Percentiles rank a stretch among this genome's conserved stretches.
These are phyloP conservation scores for Brachyistius frenatus DNA, from an alignment of 2,113 vertebrate species.

Conservation along the genomic window DNA sequence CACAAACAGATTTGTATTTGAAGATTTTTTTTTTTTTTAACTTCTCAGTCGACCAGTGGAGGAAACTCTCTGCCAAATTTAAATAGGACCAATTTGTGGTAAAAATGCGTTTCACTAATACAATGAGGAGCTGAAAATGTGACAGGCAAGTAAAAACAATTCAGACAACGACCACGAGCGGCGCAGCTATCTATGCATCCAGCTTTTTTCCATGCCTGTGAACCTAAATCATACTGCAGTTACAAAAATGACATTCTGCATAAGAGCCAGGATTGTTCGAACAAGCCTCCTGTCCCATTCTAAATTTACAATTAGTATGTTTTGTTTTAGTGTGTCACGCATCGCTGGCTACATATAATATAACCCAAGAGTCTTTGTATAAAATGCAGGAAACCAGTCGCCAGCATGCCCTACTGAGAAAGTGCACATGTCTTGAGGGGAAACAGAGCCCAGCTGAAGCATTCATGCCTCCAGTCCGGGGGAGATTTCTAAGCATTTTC, in stretches of 20 bases:
- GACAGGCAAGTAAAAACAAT: conserved; percentile 1
- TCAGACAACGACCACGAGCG: conserved; percentile 8
- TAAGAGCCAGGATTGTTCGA: not conserved
- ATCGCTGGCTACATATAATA: conserved; percentile 55
- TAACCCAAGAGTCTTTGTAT: conserved; percentile 34
- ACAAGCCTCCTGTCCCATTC: conserved; percentile 11
- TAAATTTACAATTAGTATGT: conserved; percentile 24
- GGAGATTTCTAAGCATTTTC: conserved; percentile 76
- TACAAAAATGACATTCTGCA: not conserved
- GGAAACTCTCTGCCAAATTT: conserved; percentile 1
- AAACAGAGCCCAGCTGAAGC: conserved; percentile 49
- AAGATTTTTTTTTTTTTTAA: conserved; percentile 53
- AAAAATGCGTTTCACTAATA: conserved; percentile 28
- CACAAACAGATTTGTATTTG: conserved; percentile 70
- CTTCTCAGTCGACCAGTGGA: conserved; percentile 26
- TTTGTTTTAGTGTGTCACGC: conserved; percentile 44
- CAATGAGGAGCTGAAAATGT: conserved; percentile 25
- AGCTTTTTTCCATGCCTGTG: not conserved
- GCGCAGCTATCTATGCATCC: not conserved
- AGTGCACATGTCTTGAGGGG: conserved; percentile 46
- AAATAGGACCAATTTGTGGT: conserved; percentile 26
- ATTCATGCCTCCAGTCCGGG: conserved; percentile 60
- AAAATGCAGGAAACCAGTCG: conserved; percentile 35
- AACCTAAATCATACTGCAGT: not conserved
- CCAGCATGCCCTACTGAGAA: conserved; percentile 35